Evolutionary conservation across 2,888 invertebrate genomes (phyloP).

Genomic region (Plebejus argus): DNA sequence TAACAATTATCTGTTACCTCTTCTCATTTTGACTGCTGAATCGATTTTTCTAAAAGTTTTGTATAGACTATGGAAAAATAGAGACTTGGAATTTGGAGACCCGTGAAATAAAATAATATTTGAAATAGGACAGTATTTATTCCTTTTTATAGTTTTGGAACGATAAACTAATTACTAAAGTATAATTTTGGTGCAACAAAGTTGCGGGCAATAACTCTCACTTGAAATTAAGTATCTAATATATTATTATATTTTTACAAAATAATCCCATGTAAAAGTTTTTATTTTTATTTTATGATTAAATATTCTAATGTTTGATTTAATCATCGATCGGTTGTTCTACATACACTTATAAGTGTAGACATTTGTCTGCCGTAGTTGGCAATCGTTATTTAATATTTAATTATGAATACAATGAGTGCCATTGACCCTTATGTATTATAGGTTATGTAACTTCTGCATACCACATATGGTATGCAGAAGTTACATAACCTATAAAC

Average conservation of each 20-base stretch:
- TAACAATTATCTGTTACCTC: neutral
- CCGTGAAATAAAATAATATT: too few relatives aligned
- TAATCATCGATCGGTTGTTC: neutral
- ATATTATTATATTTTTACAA: neutral
- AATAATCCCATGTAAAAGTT: neutral
- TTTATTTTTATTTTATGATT: neutral
- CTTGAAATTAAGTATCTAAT: neutral
- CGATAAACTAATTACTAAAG: too few relatives aligned
- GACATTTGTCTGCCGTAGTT: neutral
- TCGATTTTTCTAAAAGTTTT: too few relatives aligned
- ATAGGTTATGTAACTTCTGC: slow-evolving; percentile 8
- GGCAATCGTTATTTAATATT: slow-evolving; percentile 28
- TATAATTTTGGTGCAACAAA: too few relatives aligned
- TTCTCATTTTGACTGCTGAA: neutral
- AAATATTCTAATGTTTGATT: neutral
- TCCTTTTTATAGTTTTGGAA: too few relatives aligned
- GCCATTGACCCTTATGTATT: slow-evolving; percentile 28
- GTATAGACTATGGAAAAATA: too few relatives aligned
- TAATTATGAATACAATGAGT: slow-evolving; percentile 25
- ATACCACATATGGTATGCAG: neutral
- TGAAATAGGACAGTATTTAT: too few relatives aligned
- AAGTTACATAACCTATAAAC: neutral
- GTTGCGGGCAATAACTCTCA: neutral
- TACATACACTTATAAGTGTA: slow-evolving; percentile 20
- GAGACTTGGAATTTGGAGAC: too few relatives aligned